phyloP scores from a whole-genome alignment of 2,113 vertebrate genomes.

The Ivindomyrus marchei region DNA sequence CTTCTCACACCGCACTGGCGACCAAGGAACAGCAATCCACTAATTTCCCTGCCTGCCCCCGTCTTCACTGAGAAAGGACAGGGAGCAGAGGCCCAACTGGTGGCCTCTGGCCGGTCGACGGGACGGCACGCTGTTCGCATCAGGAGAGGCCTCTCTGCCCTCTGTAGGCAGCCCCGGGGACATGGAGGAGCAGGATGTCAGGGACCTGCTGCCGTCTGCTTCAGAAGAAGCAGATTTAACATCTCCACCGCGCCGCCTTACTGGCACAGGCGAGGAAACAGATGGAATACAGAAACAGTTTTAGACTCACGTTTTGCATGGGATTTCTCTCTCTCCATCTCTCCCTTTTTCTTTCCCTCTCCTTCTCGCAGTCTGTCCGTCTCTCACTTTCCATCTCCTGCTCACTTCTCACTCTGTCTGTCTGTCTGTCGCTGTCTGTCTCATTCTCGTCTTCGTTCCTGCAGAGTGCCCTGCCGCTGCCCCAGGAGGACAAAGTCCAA shows the following conservation, averaged over 20 bases:
- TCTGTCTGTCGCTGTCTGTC: not conserved
- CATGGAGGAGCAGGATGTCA: not conserved
- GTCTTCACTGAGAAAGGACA: not conserved
- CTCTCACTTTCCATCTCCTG: not conserved
- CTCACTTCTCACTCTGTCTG: not conserved
- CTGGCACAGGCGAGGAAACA: not conserved
- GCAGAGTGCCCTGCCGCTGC: not conserved
- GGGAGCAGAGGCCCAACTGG: not conserved
- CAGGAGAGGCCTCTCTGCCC: not conserved
- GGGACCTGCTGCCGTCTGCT: not conserved
- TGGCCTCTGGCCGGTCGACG: not conserved
- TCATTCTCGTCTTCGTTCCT: not conserved
- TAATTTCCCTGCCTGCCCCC: not conserved
- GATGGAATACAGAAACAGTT: constrained; percentile 1
- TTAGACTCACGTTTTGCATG: constrained; percentile 2
- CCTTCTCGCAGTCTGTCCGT: not conserved
- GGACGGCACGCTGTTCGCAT: not conserved
- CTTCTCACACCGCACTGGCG: not conserved
- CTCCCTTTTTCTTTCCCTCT: not conserved
- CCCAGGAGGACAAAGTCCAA: not conserved
- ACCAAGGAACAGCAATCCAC: not conserved
- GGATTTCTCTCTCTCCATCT: not conserved
- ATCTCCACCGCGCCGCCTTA: not conserved
- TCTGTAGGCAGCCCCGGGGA: not conserved
- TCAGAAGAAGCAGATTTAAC: not conserved